Percentiles rank a stretch among this genome's conserved stretches.
Evolutionary conservation across 2,113 vertebrate genomes (phyloP).

Genomic region (Trochalopteron elliotii): DNA sequence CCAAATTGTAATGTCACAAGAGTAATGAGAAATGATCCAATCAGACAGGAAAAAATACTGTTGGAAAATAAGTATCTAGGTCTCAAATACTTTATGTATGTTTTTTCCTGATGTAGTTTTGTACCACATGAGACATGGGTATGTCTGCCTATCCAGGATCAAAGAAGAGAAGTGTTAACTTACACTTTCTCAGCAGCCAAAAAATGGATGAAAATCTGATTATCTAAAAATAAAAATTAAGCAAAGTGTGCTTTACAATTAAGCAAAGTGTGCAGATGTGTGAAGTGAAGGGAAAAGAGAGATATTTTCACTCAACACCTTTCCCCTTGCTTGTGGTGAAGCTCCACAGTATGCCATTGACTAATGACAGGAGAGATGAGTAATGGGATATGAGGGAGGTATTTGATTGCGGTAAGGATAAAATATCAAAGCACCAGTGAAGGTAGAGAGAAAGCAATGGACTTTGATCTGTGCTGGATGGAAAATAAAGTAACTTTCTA

Average conservation of each 20-base stretch:
- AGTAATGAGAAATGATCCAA: background rate
- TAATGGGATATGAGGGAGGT: background rate
- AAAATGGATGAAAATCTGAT: background rate
- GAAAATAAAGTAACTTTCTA: background rate
- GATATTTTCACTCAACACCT: background rate
- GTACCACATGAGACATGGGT: background rate
- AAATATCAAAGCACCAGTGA: background rate
- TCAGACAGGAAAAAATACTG: background rate
- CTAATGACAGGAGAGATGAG: background rate
- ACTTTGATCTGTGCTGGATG: background rate
- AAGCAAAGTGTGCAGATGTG: background rate
- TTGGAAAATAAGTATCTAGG: background rate
- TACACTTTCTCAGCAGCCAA: background rate
- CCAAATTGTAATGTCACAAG: background rate
- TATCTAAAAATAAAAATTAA: background rate
- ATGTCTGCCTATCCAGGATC: background rate
- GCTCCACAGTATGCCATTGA: background rate
- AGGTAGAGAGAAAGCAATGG: background rate
- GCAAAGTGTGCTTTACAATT: background rate
- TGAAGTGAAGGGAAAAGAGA: background rate
- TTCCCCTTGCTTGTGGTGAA: background rate
- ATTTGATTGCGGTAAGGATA: background rate
- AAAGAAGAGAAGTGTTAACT: background rate
- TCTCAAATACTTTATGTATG: background rate
- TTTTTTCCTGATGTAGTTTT: background rate